Conservation (phyloP, 2,888 invertebrate species). For the Amblyjoppa proteus region DNA sequence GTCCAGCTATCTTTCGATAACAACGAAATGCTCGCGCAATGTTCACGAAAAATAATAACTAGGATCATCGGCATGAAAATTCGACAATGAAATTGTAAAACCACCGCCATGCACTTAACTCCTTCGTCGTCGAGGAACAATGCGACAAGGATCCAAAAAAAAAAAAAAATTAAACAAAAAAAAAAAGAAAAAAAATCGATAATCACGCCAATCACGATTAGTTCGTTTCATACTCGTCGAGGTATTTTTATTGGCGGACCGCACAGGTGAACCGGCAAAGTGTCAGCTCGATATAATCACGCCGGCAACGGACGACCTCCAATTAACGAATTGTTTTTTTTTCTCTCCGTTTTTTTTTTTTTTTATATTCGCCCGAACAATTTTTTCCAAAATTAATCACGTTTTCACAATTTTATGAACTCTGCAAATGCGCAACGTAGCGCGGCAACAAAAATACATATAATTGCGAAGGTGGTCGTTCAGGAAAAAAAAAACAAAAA, state of each 20-base stretch:
- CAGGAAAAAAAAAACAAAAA: too few species aligned
- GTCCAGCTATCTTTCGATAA: neutral
- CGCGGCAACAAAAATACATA: neutral
- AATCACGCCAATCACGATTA: slow-evolving; percentile 4
- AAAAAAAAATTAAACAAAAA: too few species aligned
- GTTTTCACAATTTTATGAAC: neutral
- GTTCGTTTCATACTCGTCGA: neutral
- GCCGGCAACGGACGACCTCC: neutral
- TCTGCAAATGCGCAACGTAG: neutral
- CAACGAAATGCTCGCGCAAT: neutral
- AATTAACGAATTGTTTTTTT: neutral
- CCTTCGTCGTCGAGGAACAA: neutral
- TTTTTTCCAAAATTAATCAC: neutral
- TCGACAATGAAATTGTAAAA: neutral
- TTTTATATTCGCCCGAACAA: neutral
- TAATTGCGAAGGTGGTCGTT: neutral
- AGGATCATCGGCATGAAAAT: neutral
- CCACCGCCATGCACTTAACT: neutral
- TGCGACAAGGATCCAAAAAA: too few species aligned
- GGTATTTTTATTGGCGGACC: neutral
- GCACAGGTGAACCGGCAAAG: neutral
- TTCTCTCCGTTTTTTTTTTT: neutral
- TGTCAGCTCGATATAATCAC: neutral
- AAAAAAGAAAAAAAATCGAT: neutral
- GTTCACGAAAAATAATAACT: neutral